phyloP scores from a whole-genome alignment of 2,888 invertebrate genomes.

The Nasonia oneida region DNA sequence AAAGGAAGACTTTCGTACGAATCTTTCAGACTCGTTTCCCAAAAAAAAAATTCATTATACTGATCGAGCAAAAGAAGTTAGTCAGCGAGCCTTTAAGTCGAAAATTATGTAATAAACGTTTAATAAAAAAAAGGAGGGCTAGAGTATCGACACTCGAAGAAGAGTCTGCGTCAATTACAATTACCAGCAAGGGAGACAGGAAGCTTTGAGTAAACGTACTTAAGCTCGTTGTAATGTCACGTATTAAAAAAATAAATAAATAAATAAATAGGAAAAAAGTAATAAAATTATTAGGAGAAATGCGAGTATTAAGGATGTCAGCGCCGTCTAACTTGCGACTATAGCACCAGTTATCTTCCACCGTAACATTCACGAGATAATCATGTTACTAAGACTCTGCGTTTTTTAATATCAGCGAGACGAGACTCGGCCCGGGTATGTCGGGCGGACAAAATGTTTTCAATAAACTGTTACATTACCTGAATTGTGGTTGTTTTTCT shows the following conservation, averaged over 20 bases:
- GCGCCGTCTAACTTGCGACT: constrained; percentile 71
- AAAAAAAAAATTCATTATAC: neutral
- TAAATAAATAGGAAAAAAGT: constrained; percentile 9
- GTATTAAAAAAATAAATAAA: constrained; percentile 7
- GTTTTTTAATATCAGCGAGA: constrained; percentile 78
- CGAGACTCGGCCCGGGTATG: constrained; percentile 71
- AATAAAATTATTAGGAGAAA: constrained; percentile 59
- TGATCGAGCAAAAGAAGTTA: neutral
- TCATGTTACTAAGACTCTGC: constrained; percentile 78
- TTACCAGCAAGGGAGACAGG: constrained; percentile 16
- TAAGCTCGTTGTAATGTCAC: constrained; percentile 15
- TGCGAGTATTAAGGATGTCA: constrained; percentile 62
- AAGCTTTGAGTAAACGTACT: neutral
- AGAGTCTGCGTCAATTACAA: constrained; percentile 60
- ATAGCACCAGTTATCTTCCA: constrained; percentile 72
- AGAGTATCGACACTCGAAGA: constrained; percentile 38
- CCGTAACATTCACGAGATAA: constrained; percentile 76
- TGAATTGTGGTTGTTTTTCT: constrained; percentile 66
- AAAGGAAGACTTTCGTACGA: constrained; percentile 41
- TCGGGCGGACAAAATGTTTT: constrained; percentile 76
- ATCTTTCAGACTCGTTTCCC: constrained; percentile 44
- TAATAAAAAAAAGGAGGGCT: neutral
- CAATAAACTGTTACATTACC: constrained; percentile 79
- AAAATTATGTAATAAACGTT: neutral
- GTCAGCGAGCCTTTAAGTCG: neutral